Evolutionary conservation across 2,888 invertebrate genomes (phyloP).

Genomic region (Crematogaster levior): DNA sequence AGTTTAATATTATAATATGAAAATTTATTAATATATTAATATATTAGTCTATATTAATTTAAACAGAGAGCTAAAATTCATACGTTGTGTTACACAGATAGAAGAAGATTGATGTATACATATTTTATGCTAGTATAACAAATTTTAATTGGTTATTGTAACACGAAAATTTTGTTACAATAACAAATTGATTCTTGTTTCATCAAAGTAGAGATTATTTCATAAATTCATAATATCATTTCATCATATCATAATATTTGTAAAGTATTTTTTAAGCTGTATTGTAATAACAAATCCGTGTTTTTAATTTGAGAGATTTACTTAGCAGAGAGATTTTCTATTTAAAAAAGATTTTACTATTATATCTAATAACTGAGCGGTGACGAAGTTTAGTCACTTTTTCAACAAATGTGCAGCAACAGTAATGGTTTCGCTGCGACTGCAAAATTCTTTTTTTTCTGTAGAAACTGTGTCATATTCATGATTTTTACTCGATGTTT

Average conservation of each 20-base stretch:
- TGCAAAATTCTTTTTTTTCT: neutral
- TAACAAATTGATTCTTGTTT: neutral
- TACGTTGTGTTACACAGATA: neutral
- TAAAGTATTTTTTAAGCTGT: neutral
- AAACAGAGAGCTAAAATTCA: neutral
- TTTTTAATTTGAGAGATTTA: constrained; percentile 1
- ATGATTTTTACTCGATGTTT: neutral
- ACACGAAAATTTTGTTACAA: neutral
- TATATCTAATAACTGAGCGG: neutral
- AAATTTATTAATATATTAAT: neutral
- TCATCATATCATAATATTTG: too few species aligned
- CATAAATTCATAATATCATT: too few species aligned
- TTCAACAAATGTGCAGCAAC: neutral
- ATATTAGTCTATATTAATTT: neutral
- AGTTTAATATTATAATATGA: neutral
- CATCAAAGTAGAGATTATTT: neutral
- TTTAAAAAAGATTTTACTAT: neutral
- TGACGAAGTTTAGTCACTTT: neutral
- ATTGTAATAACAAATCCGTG: neutral
- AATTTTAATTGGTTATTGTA: neutral
- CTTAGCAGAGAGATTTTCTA: neutral
- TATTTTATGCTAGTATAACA: neutral
- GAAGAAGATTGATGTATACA: neutral
- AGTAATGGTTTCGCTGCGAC: neutral
- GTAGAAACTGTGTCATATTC: neutral